A percentile compares a stretch with the other conserved stretches of the same genome.
phyloP scores from a whole-genome alignment of 2,888 invertebrate species.

The Lamellibrachia satsuma region DNA sequence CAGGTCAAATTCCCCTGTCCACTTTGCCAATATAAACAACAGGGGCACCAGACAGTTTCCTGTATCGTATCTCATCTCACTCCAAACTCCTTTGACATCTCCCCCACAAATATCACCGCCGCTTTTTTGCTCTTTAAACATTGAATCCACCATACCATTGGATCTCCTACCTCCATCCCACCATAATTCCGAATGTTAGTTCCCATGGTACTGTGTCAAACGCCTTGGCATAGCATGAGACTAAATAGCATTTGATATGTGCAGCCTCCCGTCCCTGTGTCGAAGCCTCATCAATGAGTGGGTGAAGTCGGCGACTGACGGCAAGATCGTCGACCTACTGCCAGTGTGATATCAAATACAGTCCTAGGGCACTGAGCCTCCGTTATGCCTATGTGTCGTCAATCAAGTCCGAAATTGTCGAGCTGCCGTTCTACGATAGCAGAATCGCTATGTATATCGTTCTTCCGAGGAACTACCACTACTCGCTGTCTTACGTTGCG shows the following conservation, averaged over 20 bases:
- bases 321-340: constrained; percentile 83
- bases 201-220: too few relatives aligned
- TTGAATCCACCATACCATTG: too few relatives aligned
- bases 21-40: too few relatives aligned
- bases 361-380: constrained; percentile 24
- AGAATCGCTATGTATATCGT: not conserved
- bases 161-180: too few relatives aligned
- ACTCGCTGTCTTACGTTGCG: not conserved
- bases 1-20: too few relatives aligned
- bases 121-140: too few relatives aligned
- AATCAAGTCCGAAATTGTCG: not conserved
- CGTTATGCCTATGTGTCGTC: not conserved
- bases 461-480: not conserved
- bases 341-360: constrained; percentile 56
- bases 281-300: constrained; percentile 77
- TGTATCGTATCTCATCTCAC: too few relatives aligned
- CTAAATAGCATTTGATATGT: not conserved
- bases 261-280: constrained; percentile 57
- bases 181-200: too few relatives aligned
- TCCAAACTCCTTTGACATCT: too few relatives aligned
- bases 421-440: not conserved
- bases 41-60: too few relatives aligned
- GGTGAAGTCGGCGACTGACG: constrained; percentile 82
- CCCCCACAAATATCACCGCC: too few relatives aligned
- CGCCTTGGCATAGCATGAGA: too few relatives aligned